Evolutionary conservation across 2,113 vertebrate genomes (phyloP).

Genomic region (Laterallus jamaicensis): DNA sequence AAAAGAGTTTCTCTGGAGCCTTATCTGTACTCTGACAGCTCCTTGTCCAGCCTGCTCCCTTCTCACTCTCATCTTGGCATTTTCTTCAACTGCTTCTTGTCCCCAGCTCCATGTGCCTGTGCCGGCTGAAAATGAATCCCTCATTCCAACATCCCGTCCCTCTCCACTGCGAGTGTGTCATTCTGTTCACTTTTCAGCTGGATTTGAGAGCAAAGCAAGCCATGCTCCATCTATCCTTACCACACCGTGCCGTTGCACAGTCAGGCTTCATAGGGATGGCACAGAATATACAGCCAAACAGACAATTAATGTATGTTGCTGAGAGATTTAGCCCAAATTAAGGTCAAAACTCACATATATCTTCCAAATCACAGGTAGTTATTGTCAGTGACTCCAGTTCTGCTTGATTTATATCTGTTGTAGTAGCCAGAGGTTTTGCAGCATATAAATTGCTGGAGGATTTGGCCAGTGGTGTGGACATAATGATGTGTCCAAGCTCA

Average conservation of each 20-base stretch:
- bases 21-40: background rate
- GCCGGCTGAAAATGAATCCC: background rate
- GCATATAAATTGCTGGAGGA: background rate
- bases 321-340: slow-evolving; percentile 40
- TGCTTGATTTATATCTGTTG: slow-evolving; percentile 21
- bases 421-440: slow-evolving; percentile 17
- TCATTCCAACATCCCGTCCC: background rate
- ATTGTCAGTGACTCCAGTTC: slow-evolving; percentile 17
- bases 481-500: background rate
- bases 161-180: background rate
- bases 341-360: slow-evolving; percentile 9
- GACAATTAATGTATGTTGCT: slow-evolving; percentile 13
- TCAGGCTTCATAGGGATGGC: background rate
- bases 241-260: background rate
- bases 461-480: background rate
- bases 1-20: background rate
- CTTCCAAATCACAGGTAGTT: slow-evolving; percentile 21
- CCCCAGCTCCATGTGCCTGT: background rate
- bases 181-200: background rate
- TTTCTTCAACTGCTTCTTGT: background rate
- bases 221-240: background rate
- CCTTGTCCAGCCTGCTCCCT: background rate
- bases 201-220: background rate
- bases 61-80: background rate
- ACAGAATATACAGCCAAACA: background rate